These are phyloP conservation scores for Neolamprologus kungweensis DNA, from an alignment of 2,113 vertebrate species.

Conservation along the genomic window DNA sequence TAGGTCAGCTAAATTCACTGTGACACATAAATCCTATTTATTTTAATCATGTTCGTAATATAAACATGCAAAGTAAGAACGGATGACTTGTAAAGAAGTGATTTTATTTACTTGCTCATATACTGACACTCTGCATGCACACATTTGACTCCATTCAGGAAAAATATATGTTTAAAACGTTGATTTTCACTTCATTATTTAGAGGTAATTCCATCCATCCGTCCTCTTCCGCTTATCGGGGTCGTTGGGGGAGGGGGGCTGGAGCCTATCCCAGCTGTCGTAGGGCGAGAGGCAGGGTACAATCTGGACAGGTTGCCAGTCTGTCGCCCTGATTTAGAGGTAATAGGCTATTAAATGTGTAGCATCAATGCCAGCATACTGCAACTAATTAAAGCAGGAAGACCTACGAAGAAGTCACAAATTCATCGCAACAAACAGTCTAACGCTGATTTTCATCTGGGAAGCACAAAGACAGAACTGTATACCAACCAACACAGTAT, in stretches of 20 bases:
- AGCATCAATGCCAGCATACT: too few relatives aligned
- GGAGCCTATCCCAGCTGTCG: rapidly evolving
- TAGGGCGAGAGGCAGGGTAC: background rate
- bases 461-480: background rate
- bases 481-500: rapidly evolving
- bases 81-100: rapidly evolving
- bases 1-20: background rate
- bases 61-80: background rate
- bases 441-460: rapidly evolving
- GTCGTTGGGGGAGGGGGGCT: background rate
- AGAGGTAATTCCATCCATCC: background rate
- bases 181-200: background rate
- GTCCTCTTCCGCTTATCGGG: rapidly evolving
- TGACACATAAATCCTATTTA: background rate
- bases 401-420: background rate
- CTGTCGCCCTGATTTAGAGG: background rate
- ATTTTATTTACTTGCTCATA: background rate
- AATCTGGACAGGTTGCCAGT: rapidly evolving
- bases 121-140: rapidly evolving
- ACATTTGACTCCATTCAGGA: rapidly evolving
- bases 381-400: background rate
- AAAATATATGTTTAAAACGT: rapidly evolving
- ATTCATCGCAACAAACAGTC: background rate
- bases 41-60: background rate
- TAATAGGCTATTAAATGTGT: background rate